Percentiles rank a stretch among this genome's conserved stretches.
Evolutionary conservation across 2,888 invertebrate genomes (phyloP).

Genomic region (Aphodius sticticus): DNA sequence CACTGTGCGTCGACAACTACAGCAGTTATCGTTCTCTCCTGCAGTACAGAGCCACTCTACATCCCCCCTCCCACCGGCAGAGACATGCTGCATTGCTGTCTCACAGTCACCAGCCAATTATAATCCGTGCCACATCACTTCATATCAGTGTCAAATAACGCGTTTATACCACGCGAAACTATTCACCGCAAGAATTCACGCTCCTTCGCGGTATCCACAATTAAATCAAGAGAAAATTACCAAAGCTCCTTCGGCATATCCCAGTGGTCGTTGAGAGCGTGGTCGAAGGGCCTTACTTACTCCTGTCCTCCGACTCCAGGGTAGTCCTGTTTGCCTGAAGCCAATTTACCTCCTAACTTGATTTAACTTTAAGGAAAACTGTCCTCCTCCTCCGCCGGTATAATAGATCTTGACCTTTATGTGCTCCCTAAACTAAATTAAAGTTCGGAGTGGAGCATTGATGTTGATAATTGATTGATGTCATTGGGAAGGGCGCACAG

Average conservation of each 20-base stretch:
- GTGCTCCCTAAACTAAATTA: neutral
- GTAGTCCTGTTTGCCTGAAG: neutral
- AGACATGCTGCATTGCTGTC: neutral
- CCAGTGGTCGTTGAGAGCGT: neutral
- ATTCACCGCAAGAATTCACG: neutral
- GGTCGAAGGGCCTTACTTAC: neutral
- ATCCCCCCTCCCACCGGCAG: neutral
- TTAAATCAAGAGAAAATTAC: constrained; percentile 4
- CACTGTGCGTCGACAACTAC: no score
- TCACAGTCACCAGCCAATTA: neutral
- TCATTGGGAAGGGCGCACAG: neutral
- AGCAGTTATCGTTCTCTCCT: no score
- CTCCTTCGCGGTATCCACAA: neutral
- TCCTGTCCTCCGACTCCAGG: no score
- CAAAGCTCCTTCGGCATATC: neutral
- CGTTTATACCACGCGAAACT: neutral
- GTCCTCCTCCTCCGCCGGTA: neutral
- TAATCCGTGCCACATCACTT: neutral
- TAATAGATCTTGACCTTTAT: constrained; percentile 4
- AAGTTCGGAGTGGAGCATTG: neutral
- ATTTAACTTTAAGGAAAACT: neutral
- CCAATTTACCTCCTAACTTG: neutral
- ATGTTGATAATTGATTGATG: constrained; percentile 4
- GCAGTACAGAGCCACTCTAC: neutral
- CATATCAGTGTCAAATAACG: neutral